phyloP scores from a whole-genome alignment of 2,113 vertebrate species.

The Hepsetus odoe region DNA sequence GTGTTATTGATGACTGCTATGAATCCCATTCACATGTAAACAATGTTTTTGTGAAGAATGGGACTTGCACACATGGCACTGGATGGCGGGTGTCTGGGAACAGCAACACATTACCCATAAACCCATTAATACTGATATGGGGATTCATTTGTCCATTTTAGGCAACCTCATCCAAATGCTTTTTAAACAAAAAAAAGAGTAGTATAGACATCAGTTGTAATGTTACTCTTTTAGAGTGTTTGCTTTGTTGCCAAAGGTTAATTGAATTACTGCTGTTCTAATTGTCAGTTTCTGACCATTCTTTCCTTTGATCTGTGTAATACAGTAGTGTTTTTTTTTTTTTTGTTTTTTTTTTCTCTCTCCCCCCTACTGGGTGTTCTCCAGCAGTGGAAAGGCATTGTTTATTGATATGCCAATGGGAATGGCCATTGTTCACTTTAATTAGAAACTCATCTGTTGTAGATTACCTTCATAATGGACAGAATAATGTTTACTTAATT shows the following conservation, averaged over 20 bases:
- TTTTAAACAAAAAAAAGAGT: slow-evolving; percentile 36
- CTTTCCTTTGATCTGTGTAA: slow-evolving; percentile 21
- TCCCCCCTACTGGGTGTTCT: slow-evolving; percentile 21
- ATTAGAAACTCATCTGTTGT: background rate
- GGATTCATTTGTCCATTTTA: slow-evolving; percentile 49
- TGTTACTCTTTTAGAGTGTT: background rate
- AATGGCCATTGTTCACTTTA: slow-evolving; percentile 3
- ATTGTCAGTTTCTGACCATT: slow-evolving; percentile 22
- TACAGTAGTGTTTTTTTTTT: background rate
- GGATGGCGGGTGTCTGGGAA: slow-evolving; percentile 70
- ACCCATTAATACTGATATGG: slow-evolving; percentile 28
- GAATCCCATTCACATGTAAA: too few relatives aligned
- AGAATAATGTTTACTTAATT: background rate
- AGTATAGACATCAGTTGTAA: slow-evolving; percentile 2
- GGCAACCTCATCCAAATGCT: slow-evolving; percentile 35
- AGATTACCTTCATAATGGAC: background rate
- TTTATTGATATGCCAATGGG: background rate
- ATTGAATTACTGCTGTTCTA: slow-evolving; percentile 30
- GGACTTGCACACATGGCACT: slow-evolving; percentile 52
- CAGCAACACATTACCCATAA: slow-evolving; percentile 49
- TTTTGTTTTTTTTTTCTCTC: background rate
- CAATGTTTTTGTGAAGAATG: slow-evolving; percentile 39
- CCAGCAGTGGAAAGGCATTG: background rate
- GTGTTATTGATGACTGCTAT: too few relatives aligned
- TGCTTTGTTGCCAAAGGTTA: slow-evolving; percentile 17